Conservation (phyloP, 1,140 invertebrate species). For the Geopemphigus sp. region DNA sequence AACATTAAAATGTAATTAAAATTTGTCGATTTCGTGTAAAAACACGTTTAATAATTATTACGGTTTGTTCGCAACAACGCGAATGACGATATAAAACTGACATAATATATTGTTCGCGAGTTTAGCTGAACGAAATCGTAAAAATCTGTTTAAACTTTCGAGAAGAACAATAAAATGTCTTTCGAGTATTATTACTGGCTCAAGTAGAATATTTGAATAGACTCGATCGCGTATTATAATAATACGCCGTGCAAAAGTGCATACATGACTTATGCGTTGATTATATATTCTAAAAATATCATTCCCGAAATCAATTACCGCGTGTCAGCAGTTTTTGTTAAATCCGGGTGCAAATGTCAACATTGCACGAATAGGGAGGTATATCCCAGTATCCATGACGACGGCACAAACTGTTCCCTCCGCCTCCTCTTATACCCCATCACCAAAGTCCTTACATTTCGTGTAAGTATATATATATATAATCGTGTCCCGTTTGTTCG, state of each 20-base stretch:
- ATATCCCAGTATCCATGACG: constrained; percentile 44
- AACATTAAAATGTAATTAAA: no score
- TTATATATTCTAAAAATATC: constrained; percentile 31
- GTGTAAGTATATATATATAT: not conserved
- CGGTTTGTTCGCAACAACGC: no score
- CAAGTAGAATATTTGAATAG: no score
- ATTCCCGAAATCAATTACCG: constrained; percentile 46
- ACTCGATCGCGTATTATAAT: not conserved
- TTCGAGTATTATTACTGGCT: no score
- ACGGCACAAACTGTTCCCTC: constrained; percentile 46
- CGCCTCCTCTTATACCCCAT: not conserved
- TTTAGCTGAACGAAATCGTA: no score
- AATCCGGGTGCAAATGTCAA: constrained; percentile 50
- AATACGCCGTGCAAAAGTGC: not conserved
- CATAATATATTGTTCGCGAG: no score
- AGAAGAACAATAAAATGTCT: no score
- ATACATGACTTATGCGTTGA: constrained; percentile 13
- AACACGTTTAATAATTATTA: no score
- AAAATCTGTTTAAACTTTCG: no score
- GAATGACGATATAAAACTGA: no score
- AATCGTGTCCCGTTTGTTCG: constrained; percentile 38
- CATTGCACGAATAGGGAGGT: constrained; percentile 44
- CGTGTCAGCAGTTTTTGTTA: constrained; percentile 45
- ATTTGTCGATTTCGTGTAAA: no score
- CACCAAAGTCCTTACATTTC: not conserved